Percentiles rank a stretch among this genome's conserved stretches.
These are phyloP conservation scores for Campylorhamphus procurvoides DNA, from an alignment of 2,113 vertebrate genomes.

Conservation along the genomic window DNA sequence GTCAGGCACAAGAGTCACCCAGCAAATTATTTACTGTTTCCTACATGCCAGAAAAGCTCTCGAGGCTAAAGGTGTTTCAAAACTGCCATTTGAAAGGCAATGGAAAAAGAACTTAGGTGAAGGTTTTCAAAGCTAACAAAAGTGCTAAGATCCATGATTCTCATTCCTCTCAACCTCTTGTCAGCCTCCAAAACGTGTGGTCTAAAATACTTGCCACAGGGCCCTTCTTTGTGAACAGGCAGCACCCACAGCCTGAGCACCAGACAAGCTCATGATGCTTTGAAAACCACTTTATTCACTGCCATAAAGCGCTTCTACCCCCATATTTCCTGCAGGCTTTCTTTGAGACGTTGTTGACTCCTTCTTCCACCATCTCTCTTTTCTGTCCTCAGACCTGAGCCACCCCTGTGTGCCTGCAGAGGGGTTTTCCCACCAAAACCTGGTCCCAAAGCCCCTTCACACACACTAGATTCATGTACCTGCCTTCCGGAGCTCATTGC, in stretches of 20 bases:
- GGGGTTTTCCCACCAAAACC: neutral
- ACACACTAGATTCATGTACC: constrained; percentile 41
- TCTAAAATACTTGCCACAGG: neutral
- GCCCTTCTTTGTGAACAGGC: neutral
- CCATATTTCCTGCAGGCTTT: neutral
- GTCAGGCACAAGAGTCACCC: constrained; percentile 43
- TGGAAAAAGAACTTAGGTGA: neutral
- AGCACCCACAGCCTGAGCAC: neutral
- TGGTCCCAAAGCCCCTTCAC: neutral
- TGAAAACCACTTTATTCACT: neutral
- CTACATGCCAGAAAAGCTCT: constrained; percentile 30
- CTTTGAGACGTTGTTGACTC: neutral
- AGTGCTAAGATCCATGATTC: neutral
- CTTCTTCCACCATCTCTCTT: neutral
- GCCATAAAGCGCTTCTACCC: neutral
- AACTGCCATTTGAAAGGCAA: constrained; percentile 10
- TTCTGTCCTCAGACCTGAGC: neutral
- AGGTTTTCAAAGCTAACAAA: constrained; percentile 23
- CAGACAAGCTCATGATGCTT: neutral
- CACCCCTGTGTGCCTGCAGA: neutral
- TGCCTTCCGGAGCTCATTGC: constrained; percentile 68
- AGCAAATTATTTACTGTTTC: constrained; percentile 67
- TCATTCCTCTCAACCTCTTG: constrained; percentile 39
- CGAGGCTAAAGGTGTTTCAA: constrained; percentile 38
- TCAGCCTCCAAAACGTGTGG: neutral